Percentiles rank a stretch among this genome's conserved stretches.
Evolutionary conservation across 1,140 invertebrate genomes (phyloP).

Genomic region (Hylaeus volcanicus): DNA sequence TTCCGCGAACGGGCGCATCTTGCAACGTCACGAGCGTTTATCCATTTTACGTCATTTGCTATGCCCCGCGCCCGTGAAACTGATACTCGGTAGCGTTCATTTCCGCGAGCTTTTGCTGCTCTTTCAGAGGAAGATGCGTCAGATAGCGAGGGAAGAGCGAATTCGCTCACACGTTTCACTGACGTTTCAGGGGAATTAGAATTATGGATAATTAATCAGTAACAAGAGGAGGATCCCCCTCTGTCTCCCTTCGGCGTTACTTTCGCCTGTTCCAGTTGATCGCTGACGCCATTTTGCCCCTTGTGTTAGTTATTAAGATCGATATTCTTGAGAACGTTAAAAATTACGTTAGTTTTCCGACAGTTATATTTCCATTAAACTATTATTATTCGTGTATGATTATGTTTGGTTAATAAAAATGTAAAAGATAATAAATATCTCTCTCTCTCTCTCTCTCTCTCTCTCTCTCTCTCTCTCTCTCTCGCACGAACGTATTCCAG

Average conservation of each 20-base stretch:
- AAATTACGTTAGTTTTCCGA: too few relatives aligned
- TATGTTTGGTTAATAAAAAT: too few relatives aligned
- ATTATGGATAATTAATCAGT: slow-evolving; percentile 39
- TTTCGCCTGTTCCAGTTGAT: background rate
- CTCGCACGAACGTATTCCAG: too few relatives aligned
- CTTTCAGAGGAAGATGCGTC: background rate
- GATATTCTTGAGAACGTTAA: too few relatives aligned
- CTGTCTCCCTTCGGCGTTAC: background rate
- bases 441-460: too few relatives aligned
- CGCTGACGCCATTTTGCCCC: background rate
- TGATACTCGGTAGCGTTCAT: slow-evolving; percentile 50
- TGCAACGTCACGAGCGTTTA: slow-evolving; percentile 54
- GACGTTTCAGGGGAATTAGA: slow-evolving; percentile 34
- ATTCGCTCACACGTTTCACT: slow-evolving; percentile 9
- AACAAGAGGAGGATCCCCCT: background rate
- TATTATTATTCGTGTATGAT: too few relatives aligned
- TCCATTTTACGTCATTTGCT: slow-evolving; percentile 57
- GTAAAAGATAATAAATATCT: too few relatives aligned
- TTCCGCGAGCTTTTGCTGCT: slow-evolving; percentile 32
- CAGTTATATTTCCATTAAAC: too few relatives aligned
- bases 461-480: too few relatives aligned
- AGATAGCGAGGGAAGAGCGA: slow-evolving; percentile 22
- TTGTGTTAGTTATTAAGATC: too few relatives aligned
- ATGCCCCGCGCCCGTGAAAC: slow-evolving; percentile 43
- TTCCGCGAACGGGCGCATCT: slow-evolving; percentile 24